phyloP scores from a whole-genome alignment of 2,888 invertebrate genomes.

The Catocala fraxini region DNA sequence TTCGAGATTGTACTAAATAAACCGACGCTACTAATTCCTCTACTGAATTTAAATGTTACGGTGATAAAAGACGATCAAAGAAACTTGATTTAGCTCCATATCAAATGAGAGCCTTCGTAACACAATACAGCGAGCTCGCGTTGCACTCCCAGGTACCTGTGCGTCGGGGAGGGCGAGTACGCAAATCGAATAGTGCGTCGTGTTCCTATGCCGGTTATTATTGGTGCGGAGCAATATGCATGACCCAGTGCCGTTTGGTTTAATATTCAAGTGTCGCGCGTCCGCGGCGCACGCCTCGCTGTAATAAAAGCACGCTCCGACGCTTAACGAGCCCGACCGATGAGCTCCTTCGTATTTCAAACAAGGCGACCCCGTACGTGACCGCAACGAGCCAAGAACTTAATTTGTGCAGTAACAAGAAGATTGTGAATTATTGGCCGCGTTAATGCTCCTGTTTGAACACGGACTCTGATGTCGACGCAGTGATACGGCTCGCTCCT shows the following conservation, averaged over 20 bases:
- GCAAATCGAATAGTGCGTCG: slow-evolving; percentile 63
- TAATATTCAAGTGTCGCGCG: slow-evolving; percentile 84
- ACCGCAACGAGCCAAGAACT: slow-evolving; percentile 76
- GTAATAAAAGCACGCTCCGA: slow-evolving; percentile 86
- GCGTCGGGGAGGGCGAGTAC: slow-evolving; percentile 24
- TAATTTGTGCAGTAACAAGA: slow-evolving; percentile 75
- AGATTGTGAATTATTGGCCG: slow-evolving; percentile 78
- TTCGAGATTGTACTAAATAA: neutral
- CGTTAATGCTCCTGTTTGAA: slow-evolving; percentile 55
- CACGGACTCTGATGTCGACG: slow-evolving; percentile 31
- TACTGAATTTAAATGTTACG: neutral
- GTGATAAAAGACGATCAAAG: neutral
- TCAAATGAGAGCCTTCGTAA: neutral
- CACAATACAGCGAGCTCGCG: neutral
- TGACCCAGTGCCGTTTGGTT: slow-evolving; percentile 78
- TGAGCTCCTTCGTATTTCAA: slow-evolving; percentile 86
- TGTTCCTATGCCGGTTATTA: slow-evolving; percentile 63
- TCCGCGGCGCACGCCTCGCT: slow-evolving; percentile 77
- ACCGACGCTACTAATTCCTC: too few relatives aligned
- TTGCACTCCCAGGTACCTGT: slow-evolving; percentile 16
- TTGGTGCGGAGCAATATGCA: slow-evolving; percentile 77
- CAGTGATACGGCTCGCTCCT: slow-evolving; percentile 25
- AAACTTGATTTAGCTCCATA: neutral
- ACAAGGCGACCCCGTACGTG: slow-evolving; percentile 81
- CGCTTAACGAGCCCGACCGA: slow-evolving; percentile 85